A percentile compares a stretch with the other conserved stretches of the same genome.
Evolutionary conservation across 1,140 invertebrate genomes (phyloP).

Genomic region (Octopus bimaculoides): DNA sequence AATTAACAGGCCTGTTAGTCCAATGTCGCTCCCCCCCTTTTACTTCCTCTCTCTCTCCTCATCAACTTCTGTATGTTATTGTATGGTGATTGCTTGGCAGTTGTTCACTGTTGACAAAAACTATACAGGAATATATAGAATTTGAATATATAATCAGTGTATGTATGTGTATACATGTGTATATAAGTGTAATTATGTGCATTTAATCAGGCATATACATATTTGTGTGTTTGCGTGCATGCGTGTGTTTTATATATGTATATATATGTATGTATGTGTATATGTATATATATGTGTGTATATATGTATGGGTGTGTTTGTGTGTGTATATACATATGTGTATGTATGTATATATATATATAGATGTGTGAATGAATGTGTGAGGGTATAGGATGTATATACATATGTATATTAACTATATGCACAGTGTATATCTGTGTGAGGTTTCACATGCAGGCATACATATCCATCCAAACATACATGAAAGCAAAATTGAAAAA

Average conservation of each 20-base stretch:
- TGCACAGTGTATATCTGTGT: not conserved
- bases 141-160: not conserved
- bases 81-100: not conserved
- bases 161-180: not conserved
- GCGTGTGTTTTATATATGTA: not conserved
- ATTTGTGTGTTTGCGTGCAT: not conserved
- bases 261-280: not conserved
- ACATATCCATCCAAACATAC: too few relatives aligned
- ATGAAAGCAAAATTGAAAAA: too few relatives aligned
- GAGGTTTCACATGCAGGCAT: too few relatives aligned
- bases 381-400: not conserved
- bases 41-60: not conserved
- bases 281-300: not conserved
- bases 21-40: not conserved
- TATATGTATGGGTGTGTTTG: not conserved
- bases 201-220: not conserved
- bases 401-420: not conserved
- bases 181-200: not conserved
- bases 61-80: not conserved
- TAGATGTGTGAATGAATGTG: not conserved
- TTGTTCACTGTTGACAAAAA: not conserved
- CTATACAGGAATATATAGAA: not conserved
- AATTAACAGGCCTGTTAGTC: not conserved
- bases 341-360: not conserved
- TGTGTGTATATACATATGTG: not conserved